phyloP scores from a whole-genome alignment of 2,113 vertebrate species.

The Rhea americana region DNA sequence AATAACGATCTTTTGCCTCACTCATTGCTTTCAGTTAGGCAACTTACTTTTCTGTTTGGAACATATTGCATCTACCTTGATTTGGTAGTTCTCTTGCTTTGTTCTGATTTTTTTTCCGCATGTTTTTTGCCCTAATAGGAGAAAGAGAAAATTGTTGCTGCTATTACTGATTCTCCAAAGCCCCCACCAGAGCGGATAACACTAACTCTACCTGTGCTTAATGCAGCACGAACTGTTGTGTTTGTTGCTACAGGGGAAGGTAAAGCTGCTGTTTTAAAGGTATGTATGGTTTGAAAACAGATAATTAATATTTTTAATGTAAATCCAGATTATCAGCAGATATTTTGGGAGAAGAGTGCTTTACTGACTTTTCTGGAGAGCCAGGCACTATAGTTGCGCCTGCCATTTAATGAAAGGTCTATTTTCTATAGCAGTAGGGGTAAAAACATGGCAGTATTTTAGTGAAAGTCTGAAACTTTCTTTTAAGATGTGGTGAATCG shows the following conservation, averaged over 20 bases:
- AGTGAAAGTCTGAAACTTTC: no score
- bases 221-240: conserved; percentile 84
- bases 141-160: conserved; percentile 84
- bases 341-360: background rate
- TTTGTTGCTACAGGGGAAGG: conserved; percentile 90
- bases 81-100: background rate
- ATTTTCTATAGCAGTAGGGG: background rate
- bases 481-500: background rate
- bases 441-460: background rate
- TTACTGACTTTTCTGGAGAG: background rate
- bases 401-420: background rate
- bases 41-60: background rate
- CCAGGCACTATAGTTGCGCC: background rate
- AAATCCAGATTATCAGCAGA: background rate
- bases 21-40: background rate
- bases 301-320: rapidly evolving
- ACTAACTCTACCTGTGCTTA: conserved; percentile 88
- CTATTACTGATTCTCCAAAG: conserved; percentile 90
- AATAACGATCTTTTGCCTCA: rapidly evolving
- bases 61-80: background rate
- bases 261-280: conserved; percentile 90
- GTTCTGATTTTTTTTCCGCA: background rate
- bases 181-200: conserved; percentile 87
- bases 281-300: conserved; percentile 68
- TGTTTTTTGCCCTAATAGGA: conserved; percentile 69